Conservation (phyloP, 2,888 invertebrate species). For the Silvanus unidentatus region DNA sequence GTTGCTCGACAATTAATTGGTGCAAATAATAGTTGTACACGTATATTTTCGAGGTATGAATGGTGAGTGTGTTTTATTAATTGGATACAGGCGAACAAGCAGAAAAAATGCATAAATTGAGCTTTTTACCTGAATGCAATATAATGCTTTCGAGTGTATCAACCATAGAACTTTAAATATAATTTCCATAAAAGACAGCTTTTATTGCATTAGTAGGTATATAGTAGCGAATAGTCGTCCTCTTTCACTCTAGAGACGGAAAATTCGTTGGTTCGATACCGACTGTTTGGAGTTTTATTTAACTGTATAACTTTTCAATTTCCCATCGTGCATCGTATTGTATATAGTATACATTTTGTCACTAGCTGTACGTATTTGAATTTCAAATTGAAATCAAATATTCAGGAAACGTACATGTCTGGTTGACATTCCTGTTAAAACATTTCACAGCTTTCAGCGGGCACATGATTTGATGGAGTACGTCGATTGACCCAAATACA, state of each 20-base stretch:
- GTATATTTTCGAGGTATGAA: too few species aligned
- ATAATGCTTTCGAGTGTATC: conserved; percentile 3
- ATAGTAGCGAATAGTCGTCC: conserved; percentile 27
- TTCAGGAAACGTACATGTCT: conserved; percentile 38
- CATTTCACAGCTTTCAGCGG: conserved; percentile 33
- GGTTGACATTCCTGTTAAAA: conserved; percentile 38
- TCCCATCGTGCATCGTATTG: conserved; percentile 34
- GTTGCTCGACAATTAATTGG: too few species aligned
- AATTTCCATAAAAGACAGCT: conserved; percentile 38
- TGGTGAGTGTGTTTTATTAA: too few species aligned
- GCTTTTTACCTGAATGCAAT: background rate
- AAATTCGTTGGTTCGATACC: conserved; percentile 28
- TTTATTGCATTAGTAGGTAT: conserved; percentile 32
- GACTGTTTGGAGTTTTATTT: conserved; percentile 35
- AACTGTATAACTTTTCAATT: conserved; percentile 43
- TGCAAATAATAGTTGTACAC: too few species aligned
- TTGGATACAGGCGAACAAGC: too few species aligned
- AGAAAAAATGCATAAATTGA: too few species aligned
- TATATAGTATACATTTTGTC: conserved; percentile 31
- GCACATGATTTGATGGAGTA: conserved; percentile 29
- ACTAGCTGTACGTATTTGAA: conserved; percentile 37
- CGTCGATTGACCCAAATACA: conserved; percentile 31
- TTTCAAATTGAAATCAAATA: conserved; percentile 45
- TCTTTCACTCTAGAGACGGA: conserved; percentile 22
- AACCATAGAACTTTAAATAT: conserved; percentile 26